A percentile compares a stretch with the other conserved stretches of the same genome.
Conservation (phyloP, 1,140 invertebrate species). For the Sycophaga agraensis region DNA sequence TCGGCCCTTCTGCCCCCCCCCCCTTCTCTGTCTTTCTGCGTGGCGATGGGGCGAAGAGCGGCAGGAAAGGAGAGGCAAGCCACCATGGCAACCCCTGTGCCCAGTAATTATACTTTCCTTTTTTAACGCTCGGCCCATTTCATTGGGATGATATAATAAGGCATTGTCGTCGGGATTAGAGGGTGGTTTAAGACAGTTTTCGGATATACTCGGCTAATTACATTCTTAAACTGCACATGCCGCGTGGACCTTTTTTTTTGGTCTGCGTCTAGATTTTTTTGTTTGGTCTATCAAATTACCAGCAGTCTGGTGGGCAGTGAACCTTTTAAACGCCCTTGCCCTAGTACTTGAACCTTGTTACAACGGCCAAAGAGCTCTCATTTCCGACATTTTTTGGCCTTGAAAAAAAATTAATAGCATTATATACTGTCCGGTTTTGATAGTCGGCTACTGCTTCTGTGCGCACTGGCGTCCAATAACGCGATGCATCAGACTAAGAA, state of each 20-base stretch:
- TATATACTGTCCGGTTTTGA: too few relatives aligned
- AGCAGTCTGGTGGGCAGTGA: too few relatives aligned
- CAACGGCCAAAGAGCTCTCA: too few relatives aligned
- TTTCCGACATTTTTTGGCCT: too few relatives aligned
- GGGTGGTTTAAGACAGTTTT: conserved; percentile 28
- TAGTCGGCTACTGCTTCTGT: too few relatives aligned
- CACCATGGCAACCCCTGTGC: conserved; percentile 46
- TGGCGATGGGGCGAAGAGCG: too few relatives aligned
- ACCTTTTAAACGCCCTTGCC: too few relatives aligned
- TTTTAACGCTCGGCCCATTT: conserved; percentile 50
- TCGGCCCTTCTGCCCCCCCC: neutral
- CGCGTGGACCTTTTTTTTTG: conserved; percentile 19
- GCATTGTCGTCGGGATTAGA: conserved; percentile 37
- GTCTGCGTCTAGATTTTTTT: conserved; percentile 23
- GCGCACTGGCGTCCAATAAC: too few relatives aligned
- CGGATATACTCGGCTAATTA: conserved; percentile 45
- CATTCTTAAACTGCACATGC: conserved; percentile 10
- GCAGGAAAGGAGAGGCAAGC: too few relatives aligned
- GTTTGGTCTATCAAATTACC: neutral
- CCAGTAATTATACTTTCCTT: conserved; percentile 52
- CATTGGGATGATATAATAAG: conserved; percentile 49
- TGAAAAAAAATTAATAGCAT: too few relatives aligned
- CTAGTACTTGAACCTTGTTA: too few relatives aligned
- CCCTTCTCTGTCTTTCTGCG: neutral
- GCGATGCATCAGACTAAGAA: too few relatives aligned